Base-by-base conservation (phyloP, 2,797 vertebrate genomes). In the Hoplostethus mediterraneus region DNA sequence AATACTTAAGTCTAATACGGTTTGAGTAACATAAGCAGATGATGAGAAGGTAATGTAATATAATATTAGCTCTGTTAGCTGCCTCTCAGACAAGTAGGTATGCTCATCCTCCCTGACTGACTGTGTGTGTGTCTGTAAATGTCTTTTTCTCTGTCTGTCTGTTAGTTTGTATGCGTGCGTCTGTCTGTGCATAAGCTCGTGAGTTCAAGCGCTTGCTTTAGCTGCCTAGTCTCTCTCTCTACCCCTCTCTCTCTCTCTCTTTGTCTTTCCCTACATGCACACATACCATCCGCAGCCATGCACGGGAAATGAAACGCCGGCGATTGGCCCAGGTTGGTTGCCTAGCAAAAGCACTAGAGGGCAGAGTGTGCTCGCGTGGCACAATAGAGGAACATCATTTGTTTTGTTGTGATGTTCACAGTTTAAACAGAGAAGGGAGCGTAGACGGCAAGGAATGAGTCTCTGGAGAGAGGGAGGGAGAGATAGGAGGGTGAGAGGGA, bases 391-490 rank as follows among this genome's bases (percentile, higher is more conserved):
- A 84, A 85, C 78, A 73, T 73, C 52, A 82, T 91, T 90, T 91
- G 86, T 87, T 93, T 84, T 92, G 86, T 86, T 91, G 88, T 83
- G 84, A 92, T 90, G 87, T 90, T 92, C 83, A 80, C 79, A 84
- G 88, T 90, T 90, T 89, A 87, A 90, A 90, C 84, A 87, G 84
- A 82, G 73, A 84, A 72, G 83, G 76, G 61, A 91, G 90, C 55
- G 79, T 81, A 77, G 81, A 81, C 81, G 85, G 77, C 40, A 63
- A 84, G 75, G 72, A 81, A 85, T 14, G 73, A 81, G 83, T 87
- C 85, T 90, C 86, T 42, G 63, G 81, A 88, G 83, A 80, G 65
- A 84, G 63, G 73, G 75, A 68, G 65, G 75, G 65, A 75, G 71
- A 77, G 82, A 80, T 3, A 59, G 40, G 58, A 73, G 66, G 65